Conservation (phyloP, 2,888 invertebrate species). For the Meiosimyza platycephala region DNA sequence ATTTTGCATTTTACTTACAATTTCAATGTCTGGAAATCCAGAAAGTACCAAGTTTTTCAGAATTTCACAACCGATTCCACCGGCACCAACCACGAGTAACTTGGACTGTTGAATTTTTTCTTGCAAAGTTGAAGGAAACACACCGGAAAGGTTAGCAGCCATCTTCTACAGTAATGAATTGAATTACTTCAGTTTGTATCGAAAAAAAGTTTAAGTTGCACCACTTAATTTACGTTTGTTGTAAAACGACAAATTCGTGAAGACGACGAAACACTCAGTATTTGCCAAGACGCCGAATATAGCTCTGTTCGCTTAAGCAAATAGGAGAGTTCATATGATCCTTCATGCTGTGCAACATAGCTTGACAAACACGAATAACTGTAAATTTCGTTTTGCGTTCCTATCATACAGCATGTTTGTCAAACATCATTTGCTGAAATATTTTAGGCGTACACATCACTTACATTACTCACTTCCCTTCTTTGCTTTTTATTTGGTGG, state of each 20-base stretch:
- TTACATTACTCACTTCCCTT: too few relatives aligned
- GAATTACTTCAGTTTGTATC: not conserved
- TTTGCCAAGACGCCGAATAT: not conserved
- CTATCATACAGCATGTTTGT: too few relatives aligned
- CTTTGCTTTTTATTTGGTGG: too few relatives aligned
- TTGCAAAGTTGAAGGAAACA: slow-evolving; percentile 75
- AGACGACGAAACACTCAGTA: not conserved
- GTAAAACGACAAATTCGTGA: not conserved
- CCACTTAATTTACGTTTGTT: not conserved
- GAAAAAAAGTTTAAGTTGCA: not conserved
- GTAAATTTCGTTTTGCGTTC: too few relatives aligned
- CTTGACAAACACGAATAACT: too few relatives aligned
- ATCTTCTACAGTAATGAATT: slow-evolving; percentile 61
- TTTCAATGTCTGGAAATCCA: slow-evolving; percentile 92
- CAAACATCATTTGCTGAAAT: too few relatives aligned
- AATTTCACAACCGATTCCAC: slow-evolving; percentile 99
- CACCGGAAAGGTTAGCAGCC: slow-evolving; percentile 76
- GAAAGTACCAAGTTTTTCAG: slow-evolving; percentile 96
- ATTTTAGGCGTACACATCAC: too few relatives aligned
- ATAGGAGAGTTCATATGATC: too few relatives aligned
- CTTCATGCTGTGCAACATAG: too few relatives aligned
- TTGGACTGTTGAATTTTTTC: slow-evolving; percentile 77
- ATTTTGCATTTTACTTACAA: slow-evolving; percentile 75
- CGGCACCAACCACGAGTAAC: slow-evolving; percentile 93
- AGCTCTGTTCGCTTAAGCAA: slow-evolving; percentile 5